Evolutionary conservation across 2,113 vertebrate species (phyloP), one percentile per base, ranked within the genome.

Genomic region (Hypanus sabinus): DNA sequence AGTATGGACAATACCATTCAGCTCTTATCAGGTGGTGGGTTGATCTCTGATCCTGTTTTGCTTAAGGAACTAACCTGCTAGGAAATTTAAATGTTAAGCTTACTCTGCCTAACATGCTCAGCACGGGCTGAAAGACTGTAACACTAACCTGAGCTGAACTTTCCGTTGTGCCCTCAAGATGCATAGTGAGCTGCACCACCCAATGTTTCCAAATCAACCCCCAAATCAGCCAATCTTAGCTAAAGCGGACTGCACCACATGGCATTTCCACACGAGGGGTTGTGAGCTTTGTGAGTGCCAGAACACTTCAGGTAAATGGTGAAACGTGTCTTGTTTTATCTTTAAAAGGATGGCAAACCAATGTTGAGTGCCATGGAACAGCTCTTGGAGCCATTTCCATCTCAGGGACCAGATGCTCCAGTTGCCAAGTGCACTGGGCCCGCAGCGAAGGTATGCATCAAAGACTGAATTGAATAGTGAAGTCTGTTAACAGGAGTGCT

Each of bases 361-460:
- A 33, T n/a, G 24, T 65, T 65, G 27, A 88, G 85, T 65, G 57
- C 85, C 60, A 16, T 88, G 55, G 60, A 33, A 14, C 30, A 62
- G 30, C 60, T 88, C 27, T 18, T 33, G 60, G 85, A 88, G 5
- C 60, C 85, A 65, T n/a, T 88, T 88, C 85, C 60, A 16, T 33
- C 85, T n/a, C 27, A 88, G n/a, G 57, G 83, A 94, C 95, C 95
- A 94, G 87, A 90, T 65, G 95, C 96, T 60, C 20, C 96, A 27
- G 94, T 93, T 94, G 95, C 96, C 70, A 18, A 94, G 20, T 97
- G 97, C 75, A 95, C 95, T 87, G 97, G 97, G 62, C 97, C 96
- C 0, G 96, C 95, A 94, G 93, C 97, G 94, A 95, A 0, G 94
- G 97, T 97, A 96, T n/a, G n/a, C 55, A 68, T 33, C 20, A 2